Conservation (phyloP, 2,888 invertebrate species). For the Melanophora roralis region DNA sequence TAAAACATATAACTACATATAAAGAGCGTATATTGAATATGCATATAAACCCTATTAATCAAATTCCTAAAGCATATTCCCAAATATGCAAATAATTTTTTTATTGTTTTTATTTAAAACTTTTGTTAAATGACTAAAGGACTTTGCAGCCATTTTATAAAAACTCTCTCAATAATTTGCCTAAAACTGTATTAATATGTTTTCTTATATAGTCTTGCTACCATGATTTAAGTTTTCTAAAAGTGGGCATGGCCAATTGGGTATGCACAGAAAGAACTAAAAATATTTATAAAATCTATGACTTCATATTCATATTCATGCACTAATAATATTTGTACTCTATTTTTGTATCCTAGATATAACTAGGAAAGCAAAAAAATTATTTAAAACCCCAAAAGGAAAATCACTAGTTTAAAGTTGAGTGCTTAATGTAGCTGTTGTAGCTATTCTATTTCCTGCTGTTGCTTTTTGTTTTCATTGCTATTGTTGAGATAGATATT, state of each 20-base stretch:
- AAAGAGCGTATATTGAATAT: neutral
- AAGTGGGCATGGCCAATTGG: no score
- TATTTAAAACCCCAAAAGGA: slow-evolving; percentile 30
- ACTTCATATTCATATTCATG: neutral
- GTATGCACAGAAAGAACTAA: no score
- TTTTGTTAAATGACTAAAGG: no score
- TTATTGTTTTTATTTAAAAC: slow-evolving; percentile 45
- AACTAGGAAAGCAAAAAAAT: neutral
- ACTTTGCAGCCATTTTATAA: no score
- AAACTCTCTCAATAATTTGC: no score
- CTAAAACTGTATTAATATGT: no score
- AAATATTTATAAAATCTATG: no score
- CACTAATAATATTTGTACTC: slow-evolving; percentile 15
- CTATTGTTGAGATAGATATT: slow-evolving; percentile 6
- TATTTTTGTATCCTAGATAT: neutral
- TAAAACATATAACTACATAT: neutral
- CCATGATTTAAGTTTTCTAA: no score
- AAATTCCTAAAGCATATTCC: no score
- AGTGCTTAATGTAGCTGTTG: neutral
- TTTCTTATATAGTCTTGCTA: no score
- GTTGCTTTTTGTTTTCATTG: neutral
- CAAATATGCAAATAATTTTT: slow-evolving; percentile 60
- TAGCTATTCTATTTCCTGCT: slow-evolving; percentile 39
- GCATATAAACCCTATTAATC: no score
- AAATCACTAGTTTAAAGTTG: slow-evolving; percentile 32